Evolutionary conservation across 2,797 vertebrate genomes (phyloP).

Genomic region (Amblyopsis hoosieri): DNA sequence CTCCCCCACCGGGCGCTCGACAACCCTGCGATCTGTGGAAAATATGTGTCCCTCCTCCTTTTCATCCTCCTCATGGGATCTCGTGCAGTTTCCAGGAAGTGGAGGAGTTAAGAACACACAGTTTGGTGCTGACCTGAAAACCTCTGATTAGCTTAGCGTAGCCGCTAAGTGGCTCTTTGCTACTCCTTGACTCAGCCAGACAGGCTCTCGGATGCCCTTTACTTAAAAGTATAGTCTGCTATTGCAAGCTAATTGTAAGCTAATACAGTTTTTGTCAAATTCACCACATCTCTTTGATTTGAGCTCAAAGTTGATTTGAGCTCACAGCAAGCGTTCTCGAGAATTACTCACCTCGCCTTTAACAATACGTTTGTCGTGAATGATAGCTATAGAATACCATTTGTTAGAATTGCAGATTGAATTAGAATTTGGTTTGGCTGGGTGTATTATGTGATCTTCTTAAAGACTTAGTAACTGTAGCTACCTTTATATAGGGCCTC

Average conservation of each 20-base stretch:
- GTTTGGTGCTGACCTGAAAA: conserved; percentile 64
- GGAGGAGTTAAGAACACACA: conserved; percentile 69
- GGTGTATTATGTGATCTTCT: background rate
- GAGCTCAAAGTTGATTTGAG: too few species aligned
- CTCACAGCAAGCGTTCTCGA: too few species aligned
- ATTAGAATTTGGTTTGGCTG: conserved; percentile 25
- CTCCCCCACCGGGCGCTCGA: conserved; percentile 13
- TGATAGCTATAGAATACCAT: background rate
- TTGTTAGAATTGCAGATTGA: background rate
- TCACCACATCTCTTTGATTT: too few species aligned
- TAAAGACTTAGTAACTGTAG: too few species aligned
- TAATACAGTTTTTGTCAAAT: too few species aligned
- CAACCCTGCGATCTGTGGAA: conserved; percentile 63
- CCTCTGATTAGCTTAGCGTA: conserved; percentile 68
- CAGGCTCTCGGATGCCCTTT: conserved; percentile 25
- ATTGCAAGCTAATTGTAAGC: too few species aligned
- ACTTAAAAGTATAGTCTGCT: background rate
- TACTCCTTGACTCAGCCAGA: conserved; percentile 47
- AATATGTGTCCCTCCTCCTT: conserved; percentile 56
- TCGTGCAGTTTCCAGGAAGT: conserved; percentile 70
- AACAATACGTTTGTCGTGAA: too few species aligned
- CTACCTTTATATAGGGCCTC: too few species aligned
- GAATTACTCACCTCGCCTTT: too few species aligned
- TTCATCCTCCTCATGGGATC: conserved; percentile 65
- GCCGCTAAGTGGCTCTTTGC: conserved; percentile 68